These are phyloP conservation scores for Ernsta delagoae DNA, from an alignment of 2,888 invertebrate species.

Conservation along the genomic window DNA sequence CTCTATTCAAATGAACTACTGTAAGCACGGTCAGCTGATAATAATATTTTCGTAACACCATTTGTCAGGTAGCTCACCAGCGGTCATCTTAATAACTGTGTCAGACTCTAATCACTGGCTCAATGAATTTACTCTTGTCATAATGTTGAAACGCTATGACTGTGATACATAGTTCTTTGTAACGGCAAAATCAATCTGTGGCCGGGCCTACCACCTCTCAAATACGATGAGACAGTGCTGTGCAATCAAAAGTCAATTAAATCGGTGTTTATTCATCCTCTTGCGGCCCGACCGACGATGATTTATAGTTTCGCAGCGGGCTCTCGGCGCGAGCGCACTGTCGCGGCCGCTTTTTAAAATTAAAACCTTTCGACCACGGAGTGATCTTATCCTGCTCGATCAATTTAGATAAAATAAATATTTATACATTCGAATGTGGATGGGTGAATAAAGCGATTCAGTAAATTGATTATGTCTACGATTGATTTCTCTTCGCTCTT, in stretches of 20 bases:
- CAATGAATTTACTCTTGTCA: conserved; percentile 36
- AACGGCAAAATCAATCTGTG: conserved; percentile 57
- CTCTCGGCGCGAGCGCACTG: conserved; percentile 69
- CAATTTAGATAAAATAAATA: conserved; percentile 85
- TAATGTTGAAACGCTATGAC: conserved; percentile 39
- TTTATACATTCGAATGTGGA: conserved; percentile 81
- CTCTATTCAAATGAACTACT: conserved; percentile 6
- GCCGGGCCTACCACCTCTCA: conserved; percentile 55
- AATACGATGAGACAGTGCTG: conserved; percentile 69
- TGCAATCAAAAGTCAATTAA: conserved; percentile 82
- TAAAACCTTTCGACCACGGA: conserved; percentile 76
- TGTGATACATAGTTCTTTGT: conserved; percentile 47
- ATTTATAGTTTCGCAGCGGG: conserved; percentile 84
- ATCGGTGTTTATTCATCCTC: conserved; percentile 78
- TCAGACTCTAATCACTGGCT: conserved; percentile 27
- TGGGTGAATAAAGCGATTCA: conserved; percentile 79
- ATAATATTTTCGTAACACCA: conserved; percentile 15
- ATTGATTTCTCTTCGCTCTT: conserved; percentile 64
- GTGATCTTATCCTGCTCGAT: conserved; percentile 83
- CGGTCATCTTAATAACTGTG: conserved; percentile 16
- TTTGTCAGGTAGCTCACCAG: conserved; percentile 22
- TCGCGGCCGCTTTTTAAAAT: conserved; percentile 78
- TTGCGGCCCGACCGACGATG: conserved; percentile 65
- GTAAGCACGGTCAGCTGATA: conserved; percentile 19
- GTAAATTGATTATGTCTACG: conserved; percentile 82